Conservation (phyloP, 1,140 invertebrate species). For the Meloidogyne chitwoodi region DNA sequence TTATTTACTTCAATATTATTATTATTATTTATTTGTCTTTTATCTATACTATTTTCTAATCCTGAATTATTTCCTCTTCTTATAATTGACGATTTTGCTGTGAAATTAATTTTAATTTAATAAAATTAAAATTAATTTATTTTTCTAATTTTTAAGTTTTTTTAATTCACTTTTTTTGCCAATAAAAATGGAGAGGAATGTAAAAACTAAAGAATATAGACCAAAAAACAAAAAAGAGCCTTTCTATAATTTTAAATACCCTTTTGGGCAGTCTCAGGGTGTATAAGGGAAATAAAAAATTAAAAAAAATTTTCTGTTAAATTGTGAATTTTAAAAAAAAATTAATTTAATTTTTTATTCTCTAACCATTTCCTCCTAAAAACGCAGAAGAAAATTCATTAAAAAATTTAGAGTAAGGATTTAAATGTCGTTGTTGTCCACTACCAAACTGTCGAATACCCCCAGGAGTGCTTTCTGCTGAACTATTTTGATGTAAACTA, state of each 20-base stretch:
- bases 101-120: neutral
- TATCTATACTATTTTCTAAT: neutral
- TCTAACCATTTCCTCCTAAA: neutral
- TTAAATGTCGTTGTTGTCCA: neutral
- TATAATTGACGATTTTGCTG: neutral
- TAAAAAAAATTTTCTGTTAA: too few species aligned
- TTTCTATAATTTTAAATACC: too few species aligned
- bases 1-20: too few species aligned
- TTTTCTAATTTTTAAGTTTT: too few species aligned
- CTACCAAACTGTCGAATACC: neutral
- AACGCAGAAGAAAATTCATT: conserved; percentile 8
- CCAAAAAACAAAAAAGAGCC: too few species aligned
- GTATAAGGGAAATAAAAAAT: too few species aligned
- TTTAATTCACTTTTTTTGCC: too few species aligned
- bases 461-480: conserved; percentile 11
- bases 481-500: conserved; percentile 9
- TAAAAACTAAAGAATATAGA: too few species aligned
- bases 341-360: neutral
- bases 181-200: too few species aligned
- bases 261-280: too few species aligned
- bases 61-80: neutral
- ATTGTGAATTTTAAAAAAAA: too few species aligned
- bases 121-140: neutral
- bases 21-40: neutral
- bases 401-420: conserved; percentile 9